A percentile compares a stretch with the other conserved stretches of the same genome.
phyloP scores from a whole-genome alignment of 2,797 vertebrate species.

The Malacoraja senta region DNA sequence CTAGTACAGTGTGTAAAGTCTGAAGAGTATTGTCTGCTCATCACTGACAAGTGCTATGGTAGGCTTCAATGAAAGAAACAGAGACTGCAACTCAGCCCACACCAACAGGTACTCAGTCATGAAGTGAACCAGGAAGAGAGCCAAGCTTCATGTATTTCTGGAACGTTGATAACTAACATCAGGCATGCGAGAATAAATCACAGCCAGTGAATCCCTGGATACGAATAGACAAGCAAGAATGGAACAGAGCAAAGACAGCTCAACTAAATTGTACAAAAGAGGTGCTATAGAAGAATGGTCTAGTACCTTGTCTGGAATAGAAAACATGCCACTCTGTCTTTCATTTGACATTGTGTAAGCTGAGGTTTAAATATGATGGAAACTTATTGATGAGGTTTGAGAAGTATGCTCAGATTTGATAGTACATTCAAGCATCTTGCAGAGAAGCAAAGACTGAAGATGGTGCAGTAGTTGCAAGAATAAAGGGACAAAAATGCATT shows the following conservation, averaged over 20 bases:
- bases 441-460: neutral
- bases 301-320: neutral
- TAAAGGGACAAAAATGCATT: neutral
- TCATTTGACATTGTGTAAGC: neutral
- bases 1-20: neutral
- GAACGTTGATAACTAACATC: neutral
- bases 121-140: neutral
- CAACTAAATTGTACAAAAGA: neutral
- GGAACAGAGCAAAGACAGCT: neutral
- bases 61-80: neutral
- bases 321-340: neutral
- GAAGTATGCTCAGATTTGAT: neutral
- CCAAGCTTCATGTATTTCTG: neutral
- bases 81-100: neutral
- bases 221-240: neutral
- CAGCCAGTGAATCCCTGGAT: neutral
- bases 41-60: neutral
- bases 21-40: neutral
- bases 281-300: neutral
- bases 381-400: neutral
- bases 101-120: no score
- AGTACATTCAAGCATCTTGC: no score
- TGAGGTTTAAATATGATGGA: neutral
- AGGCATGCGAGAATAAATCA: neutral
- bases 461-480: neutral